Conservation (phyloP, 2,113 vertebrate species). For the Puntigrus tetrazona region DNA sequence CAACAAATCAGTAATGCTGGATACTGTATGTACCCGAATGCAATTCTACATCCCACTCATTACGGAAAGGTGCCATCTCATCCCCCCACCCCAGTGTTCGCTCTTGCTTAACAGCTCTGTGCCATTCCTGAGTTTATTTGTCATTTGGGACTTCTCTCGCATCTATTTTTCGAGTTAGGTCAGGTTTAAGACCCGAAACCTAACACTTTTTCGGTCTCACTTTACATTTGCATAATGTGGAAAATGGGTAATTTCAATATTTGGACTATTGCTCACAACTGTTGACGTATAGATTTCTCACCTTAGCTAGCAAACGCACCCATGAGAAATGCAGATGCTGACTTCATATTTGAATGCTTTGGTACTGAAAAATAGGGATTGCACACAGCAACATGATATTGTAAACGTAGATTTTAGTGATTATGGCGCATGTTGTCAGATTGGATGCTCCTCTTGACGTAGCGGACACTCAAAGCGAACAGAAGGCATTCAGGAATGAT, state of each 20-base stretch:
- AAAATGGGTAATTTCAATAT: conserved; percentile 21
- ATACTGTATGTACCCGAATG: conserved; percentile 44
- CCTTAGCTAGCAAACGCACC: not conserved
- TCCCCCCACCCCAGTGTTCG: not conserved
- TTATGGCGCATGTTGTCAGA: not conserved
- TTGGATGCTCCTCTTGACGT: not conserved
- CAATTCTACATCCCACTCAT: conserved; percentile 58
- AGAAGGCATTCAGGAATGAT: conserved; percentile 22
- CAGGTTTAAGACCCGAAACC: conserved; percentile 43
- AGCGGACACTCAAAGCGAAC: conserved; percentile 5
- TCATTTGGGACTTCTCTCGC: conserved; percentile 40
- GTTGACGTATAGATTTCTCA: not conserved
- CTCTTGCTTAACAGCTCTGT: conserved; percentile 48
- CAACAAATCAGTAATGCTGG: conserved; percentile 79
- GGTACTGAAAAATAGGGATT: not conserved
- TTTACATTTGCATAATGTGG: conserved; percentile 46
- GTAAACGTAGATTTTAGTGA: not conserved
- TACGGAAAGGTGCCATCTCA: conserved; percentile 52
- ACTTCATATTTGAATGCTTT: conserved; percentile 48
- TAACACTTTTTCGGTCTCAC: conserved; percentile 39
- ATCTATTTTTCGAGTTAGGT: conserved; percentile 53
- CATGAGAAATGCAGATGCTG: not conserved
- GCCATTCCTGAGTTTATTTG: conserved; percentile 52
- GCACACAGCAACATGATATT: not conserved
- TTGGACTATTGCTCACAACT: conserved; percentile 3